Evolutionary conservation across 35 echinoderm and acorn worm genomes (phyloP), one percentile per base, ranked within the genome.

Genomic region (Chiridota heheva): DNA sequence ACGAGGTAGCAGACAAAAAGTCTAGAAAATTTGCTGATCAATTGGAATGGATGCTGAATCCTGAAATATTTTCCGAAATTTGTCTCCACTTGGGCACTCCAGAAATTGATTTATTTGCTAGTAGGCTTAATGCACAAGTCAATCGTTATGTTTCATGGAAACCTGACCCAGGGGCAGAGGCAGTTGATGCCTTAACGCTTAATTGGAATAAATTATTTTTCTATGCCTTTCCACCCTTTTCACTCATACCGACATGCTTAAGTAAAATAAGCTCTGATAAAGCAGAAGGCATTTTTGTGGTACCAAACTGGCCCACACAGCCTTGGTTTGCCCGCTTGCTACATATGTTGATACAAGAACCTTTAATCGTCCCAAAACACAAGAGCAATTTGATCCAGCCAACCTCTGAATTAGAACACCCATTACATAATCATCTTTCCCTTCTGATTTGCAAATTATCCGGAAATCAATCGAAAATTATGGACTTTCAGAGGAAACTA

Each of bases 41-140:
- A n/a, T n/a, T n/a, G n/a, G 89, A 91, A 72, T 91, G 89, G 82
- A 86, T 70, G 64, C 42, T 91, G 2, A 36, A 82, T 67, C 63
- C 24, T n/a, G 17, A 92, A 7, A 43, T 80, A 1, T 86, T 92
- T 76, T 41, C 58, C 10, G 15, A 76, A 15, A 66, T 92, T 73
- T 71, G 65, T 27, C 18, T 2, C 1, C 6, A 24, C 3, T 92
- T 85, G 80, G 89, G 83, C 8, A 36, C 0, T 18, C 90, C 90
- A 29, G 77, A 81, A 41, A 92, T 92, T 76, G 90, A 91, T 71
- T 40, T 91, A 22, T 91, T 91, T 80, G 88, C 88, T 41, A 79
- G 81, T 4, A 8, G 88, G 22, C 49, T 91, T 2, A 85, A 91
- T 57, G 40, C 16, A n/a, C 81, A 85, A 79, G 0, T 91, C 5